Evolutionary conservation across 1,140 invertebrate species (phyloP).

Genomic region (Bombus soroeensis): DNA sequence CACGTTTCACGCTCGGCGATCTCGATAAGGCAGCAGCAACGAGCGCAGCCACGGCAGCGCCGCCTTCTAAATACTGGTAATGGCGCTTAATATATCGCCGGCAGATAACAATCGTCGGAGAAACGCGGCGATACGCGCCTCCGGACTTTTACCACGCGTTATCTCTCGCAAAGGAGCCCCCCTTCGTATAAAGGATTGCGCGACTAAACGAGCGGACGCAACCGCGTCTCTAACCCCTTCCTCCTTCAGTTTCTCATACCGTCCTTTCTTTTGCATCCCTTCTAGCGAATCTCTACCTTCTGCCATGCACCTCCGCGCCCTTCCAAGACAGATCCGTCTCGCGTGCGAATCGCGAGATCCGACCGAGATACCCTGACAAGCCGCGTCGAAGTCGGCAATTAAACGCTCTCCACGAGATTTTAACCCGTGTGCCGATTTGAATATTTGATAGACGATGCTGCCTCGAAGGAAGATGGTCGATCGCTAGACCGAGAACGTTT

Average conservation of each 20-base stretch:
- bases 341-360: constrained; percentile 60
- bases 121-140: constrained; percentile 73
- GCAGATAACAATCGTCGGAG: constrained; percentile 75
- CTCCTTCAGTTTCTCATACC: constrained; percentile 32
- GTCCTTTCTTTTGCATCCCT: neutral
- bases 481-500: too few relatives aligned
- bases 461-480: neutral
- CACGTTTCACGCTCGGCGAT: constrained; percentile 63
- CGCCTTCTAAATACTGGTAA: constrained; percentile 78
- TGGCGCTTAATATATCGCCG: constrained; percentile 77
- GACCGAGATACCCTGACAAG: constrained; percentile 35
- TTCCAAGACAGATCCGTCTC: constrained; percentile 56
- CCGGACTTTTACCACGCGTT: constrained; percentile 69
- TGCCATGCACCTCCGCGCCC: constrained; percentile 17
- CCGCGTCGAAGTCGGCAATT: constrained; percentile 45
- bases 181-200: constrained; percentile 53
- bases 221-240: constrained; percentile 43
- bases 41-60: constrained; percentile 65
- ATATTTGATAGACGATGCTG: constrained; percentile 17
- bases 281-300: neutral
- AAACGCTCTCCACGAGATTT: constrained; percentile 40
- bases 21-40: constrained; percentile 70
- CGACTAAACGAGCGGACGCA: constrained; percentile 69
- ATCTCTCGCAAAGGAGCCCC: constrained; percentile 50
- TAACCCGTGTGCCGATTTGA: constrained; percentile 27